Conservation (phyloP, 2,888 invertebrate species). For the Pristionchus entomophagus region DNA sequence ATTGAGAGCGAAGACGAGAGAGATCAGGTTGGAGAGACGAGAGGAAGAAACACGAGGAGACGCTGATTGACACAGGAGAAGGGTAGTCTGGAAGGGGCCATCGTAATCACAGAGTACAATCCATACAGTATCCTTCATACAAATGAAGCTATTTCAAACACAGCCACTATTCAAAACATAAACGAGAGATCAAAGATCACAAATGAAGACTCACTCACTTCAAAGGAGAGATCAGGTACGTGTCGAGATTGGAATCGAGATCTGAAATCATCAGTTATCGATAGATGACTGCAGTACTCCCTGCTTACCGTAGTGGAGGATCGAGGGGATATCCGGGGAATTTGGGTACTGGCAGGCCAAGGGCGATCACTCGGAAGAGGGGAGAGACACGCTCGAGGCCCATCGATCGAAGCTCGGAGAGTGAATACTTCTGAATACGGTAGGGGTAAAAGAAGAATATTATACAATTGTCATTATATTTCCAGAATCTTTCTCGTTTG, state of each 20-base stretch:
- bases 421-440: constrained; percentile 83
- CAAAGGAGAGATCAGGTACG: constrained; percentile 81
- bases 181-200: constrained; percentile 6
- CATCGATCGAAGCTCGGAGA: constrained; percentile 87
- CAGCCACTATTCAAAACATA: not conserved
- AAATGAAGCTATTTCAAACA: not conserved
- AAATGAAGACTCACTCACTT: constrained; percentile 62
- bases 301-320: constrained; percentile 83
- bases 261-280: constrained; percentile 76
- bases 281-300: not conserved
- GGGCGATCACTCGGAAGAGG: constrained; percentile 91
- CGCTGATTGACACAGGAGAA: not conserved
- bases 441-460: too few species aligned
- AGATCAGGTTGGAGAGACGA: constrained; percentile 77
- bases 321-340: constrained; percentile 94
- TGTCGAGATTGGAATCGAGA: constrained; percentile 95
- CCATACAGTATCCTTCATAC: not conserved
- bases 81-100: constrained; percentile 53
- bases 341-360: constrained; percentile 90
- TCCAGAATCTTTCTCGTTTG: too few species aligned
- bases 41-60: constrained; percentile 24
- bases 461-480: too few species aligned
- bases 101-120: not conserved
- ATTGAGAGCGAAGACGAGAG: constrained; percentile 86
- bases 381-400: constrained; percentile 92